These are phyloP conservation scores for Brachynemurus nebulosus DNA, from an alignment of 2,888 invertebrate genomes.

Conservation along the genomic window DNA sequence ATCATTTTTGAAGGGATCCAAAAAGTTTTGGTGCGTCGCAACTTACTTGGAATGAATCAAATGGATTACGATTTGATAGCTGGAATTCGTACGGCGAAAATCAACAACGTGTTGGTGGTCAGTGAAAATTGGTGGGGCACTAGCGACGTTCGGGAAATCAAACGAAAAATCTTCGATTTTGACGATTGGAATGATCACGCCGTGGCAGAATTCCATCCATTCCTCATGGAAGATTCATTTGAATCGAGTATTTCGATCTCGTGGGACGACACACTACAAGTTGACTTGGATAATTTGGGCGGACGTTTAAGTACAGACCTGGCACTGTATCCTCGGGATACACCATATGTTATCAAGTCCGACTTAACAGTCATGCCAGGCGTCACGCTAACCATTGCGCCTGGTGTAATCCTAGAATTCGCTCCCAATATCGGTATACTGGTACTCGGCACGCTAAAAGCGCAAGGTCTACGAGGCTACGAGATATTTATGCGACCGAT, in stretches of 20 bases:
- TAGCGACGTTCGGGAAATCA: slow-evolving; percentile 54
- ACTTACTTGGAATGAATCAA: slow-evolving; percentile 71
- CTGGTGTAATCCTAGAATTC: slow-evolving; percentile 86
- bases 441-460: slow-evolving; percentile 79
- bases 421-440: slow-evolving; percentile 91
- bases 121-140: slow-evolving; percentile 97
- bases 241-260: slow-evolving; percentile 63
- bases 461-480: slow-evolving; percentile 59
- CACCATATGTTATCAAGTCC: slow-evolving; percentile 66
- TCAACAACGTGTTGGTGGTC: slow-evolving; percentile 77
- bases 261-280: slow-evolving; percentile 39
- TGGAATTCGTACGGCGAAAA: slow-evolving; percentile 76
- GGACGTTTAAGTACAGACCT: slow-evolving; percentile 60
- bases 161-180: slow-evolving; percentile 85
- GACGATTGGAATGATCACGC: slow-evolving; percentile 99
- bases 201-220: slow-evolving; percentile 81
- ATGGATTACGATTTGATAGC: slow-evolving; percentile 85
- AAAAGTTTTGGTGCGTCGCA: slow-evolving; percentile 78
- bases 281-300: slow-evolving; percentile 56
- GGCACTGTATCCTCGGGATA: slow-evolving; percentile 43
- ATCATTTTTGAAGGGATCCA: slow-evolving; percentile 90
- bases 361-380: slow-evolving; percentile 97
- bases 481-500: slow-evolving; percentile 68
- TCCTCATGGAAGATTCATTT: slow-evolving; percentile 60
- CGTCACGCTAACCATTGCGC: slow-evolving; percentile 68